These are phyloP conservation scores for Ennomos fuscantarius DNA, from an alignment of 2,888 invertebrate genomes.

Conservation along the genomic window DNA sequence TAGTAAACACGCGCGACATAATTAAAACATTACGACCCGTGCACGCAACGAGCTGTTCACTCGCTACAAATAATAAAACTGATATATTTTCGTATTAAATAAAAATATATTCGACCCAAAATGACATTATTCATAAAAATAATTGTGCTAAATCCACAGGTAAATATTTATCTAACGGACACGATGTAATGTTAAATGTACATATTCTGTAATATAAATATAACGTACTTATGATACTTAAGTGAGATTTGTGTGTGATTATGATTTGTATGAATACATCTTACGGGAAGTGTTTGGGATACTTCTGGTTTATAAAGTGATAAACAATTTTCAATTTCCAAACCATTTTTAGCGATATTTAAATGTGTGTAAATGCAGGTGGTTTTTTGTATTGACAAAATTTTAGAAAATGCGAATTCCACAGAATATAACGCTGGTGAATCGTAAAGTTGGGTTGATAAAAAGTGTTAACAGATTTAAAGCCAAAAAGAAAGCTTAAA, in stretches of 20 bases:
- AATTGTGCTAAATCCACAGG: conserved; percentile 66
- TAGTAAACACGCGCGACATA: not conserved
- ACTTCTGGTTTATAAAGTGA: not conserved
- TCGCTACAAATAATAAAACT: conserved; percentile 4
- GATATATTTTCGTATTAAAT: conserved; percentile 41
- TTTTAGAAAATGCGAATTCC: no score
- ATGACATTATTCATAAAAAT: conserved; percentile 46
- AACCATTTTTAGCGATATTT: not conserved
- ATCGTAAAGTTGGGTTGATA: no score
- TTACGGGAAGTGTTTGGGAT: conserved; percentile 50
- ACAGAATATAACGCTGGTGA: no score
- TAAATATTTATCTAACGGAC: conserved; percentile 54
- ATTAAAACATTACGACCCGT: conserved; percentile 6
- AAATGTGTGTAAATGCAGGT: not conserved
- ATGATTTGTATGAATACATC: conserved; percentile 58
- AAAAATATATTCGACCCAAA: conserved; percentile 52
- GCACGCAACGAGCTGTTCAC: conserved; percentile 3
- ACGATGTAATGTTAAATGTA: conserved; percentile 60
- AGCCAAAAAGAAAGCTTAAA: no score
- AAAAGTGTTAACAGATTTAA: no score
- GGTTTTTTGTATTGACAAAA: not conserved
- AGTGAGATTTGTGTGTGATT: conserved; percentile 64
- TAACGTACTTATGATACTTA: conserved; percentile 51
- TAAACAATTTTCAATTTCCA: not conserved
- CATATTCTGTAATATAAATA: conserved; percentile 74